Evolutionary conservation across 64 coral and sea anemone species (phyloP), one percentile per base, ranked within the genome.

Genomic region (Pocillopora damicornis): DNA sequence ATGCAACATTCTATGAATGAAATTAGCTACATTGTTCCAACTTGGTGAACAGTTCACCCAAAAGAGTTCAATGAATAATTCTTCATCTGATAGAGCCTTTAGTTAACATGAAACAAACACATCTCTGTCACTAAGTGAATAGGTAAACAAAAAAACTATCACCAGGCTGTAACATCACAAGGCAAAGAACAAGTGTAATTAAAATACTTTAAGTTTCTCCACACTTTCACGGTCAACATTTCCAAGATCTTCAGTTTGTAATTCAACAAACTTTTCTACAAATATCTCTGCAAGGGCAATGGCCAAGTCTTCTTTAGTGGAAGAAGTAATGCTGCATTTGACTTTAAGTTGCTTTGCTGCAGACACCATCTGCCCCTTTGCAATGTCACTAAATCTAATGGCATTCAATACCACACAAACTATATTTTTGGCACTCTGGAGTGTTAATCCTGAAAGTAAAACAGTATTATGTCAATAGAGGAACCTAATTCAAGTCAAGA

Each of bases 391-490:
- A 26, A 79, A 78, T 78, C 17, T 78, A 2, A 78, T 78, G 45
- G 45, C 76, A 78, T 78, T 78, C 42, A 59, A 59, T 56, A 78
- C 59, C 45, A 78, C 45, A 11, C 17, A 78, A n/a, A 59, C 76
- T 7, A 78, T 78, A 25, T 59, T 59, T 78, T 59, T 78, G 76
- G 76, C 56, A 78, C 45, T 78, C 42, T 78, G 2, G 51, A 78
- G 76, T 78, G 76, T 78, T n/a, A 78, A 78, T 18, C 76, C 76
- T 78, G 42, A 78, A 78, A 60, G 76, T 25, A 78, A 59, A 38
- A 78, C 5, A 76, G 1, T 15, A 36, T 42, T 76, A 76, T 42
- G 64, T 67, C 64, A 67, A 7, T 67, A 1, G 64, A 67, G 64
- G 4, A 67, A 67, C 64, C 64, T 1, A 67, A 22, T 17, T 67